These are phyloP conservation scores for Indicator maculatus DNA, from an alignment of 2,113 vertebrate genomes.

Conservation along the genomic window DNA sequence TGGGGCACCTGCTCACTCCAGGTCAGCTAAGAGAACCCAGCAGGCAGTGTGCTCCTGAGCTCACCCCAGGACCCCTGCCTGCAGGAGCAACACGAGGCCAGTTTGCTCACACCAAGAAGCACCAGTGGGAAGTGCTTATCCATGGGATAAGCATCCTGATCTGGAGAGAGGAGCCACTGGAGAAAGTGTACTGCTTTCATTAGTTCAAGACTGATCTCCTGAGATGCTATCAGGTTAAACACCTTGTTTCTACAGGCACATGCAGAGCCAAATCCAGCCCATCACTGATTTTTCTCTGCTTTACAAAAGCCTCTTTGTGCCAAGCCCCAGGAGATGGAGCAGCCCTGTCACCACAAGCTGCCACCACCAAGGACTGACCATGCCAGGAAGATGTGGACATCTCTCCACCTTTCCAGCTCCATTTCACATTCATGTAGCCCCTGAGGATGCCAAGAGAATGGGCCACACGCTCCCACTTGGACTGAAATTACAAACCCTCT, in stretches of 20 bases:
- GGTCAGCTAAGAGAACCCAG: neutral
- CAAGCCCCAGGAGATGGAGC: neutral
- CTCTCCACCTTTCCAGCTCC: neutral
- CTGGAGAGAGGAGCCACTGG: neutral
- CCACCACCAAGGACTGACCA: fast-evolving
- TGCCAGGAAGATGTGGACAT: fast-evolving
- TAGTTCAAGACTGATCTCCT: neutral
- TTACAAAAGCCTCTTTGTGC: fast-evolving
- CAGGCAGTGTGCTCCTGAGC: neutral
- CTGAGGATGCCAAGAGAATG: neutral
- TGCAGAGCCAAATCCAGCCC: neutral
- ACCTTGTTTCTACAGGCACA: fast-evolving
- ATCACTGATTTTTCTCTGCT: too few relatives aligned
- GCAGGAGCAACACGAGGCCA: neutral
- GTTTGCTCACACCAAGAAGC: neutral
- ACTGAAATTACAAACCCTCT: neutral
- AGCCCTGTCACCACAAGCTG: neutral
- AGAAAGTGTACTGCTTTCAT: neutral
- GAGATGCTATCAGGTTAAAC: neutral
- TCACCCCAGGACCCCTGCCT: neutral
- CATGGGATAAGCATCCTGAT: neutral
- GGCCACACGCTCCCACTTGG: neutral
- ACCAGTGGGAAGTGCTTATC: neutral
- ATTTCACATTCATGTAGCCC: neutral
- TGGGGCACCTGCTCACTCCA: neutral